These are phyloP conservation scores for Synanthedon tipuliformis DNA, from an alignment of 2,888 invertebrate genomes.

Conservation along the genomic window DNA sequence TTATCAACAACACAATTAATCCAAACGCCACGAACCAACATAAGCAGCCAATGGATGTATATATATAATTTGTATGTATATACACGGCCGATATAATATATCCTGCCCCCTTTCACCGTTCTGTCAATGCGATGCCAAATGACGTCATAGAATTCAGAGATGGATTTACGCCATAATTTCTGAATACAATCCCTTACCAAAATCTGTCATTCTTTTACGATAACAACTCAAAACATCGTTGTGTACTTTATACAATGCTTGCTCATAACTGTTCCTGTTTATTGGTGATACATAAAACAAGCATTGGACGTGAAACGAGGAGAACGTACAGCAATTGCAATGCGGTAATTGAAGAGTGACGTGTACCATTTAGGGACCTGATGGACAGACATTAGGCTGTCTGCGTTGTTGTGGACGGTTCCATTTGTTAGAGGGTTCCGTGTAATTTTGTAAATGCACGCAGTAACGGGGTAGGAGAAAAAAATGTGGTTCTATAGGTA, in stretches of 20 bases:
- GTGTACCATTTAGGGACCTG: constrained; percentile 63
- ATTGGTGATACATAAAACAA: constrained; percentile 2
- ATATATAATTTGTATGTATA: too few relatives aligned
- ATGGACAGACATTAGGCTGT: constrained; percentile 66
- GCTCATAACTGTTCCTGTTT: not conserved
- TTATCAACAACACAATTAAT: not conserved
- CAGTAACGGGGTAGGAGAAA: constrained; percentile 35
- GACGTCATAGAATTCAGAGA: constrained; percentile 63
- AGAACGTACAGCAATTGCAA: constrained; percentile 7
- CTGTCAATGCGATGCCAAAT: constrained; percentile 61
- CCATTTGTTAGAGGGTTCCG: constrained; percentile 53
- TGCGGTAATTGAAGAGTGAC: constrained; percentile 55
- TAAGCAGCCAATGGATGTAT: not conserved
- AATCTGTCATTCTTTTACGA: not conserved
- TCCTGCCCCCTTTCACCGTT: constrained; percentile 47
- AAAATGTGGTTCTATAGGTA: constrained; percentile 14
- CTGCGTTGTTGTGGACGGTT: constrained; percentile 52
- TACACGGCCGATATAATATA: not conserved
- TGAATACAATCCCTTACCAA: constrained; percentile 36
- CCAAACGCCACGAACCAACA: not conserved
- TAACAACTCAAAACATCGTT: not conserved
- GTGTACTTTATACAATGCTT: constrained; percentile 22
- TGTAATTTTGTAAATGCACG: constrained; percentile 59
- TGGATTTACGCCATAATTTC: constrained; percentile 65
- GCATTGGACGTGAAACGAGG: constrained; percentile 19